Base-by-base conservation (phyloP, 2,888 invertebrate species). In the Acrobasis consociella region DNA sequence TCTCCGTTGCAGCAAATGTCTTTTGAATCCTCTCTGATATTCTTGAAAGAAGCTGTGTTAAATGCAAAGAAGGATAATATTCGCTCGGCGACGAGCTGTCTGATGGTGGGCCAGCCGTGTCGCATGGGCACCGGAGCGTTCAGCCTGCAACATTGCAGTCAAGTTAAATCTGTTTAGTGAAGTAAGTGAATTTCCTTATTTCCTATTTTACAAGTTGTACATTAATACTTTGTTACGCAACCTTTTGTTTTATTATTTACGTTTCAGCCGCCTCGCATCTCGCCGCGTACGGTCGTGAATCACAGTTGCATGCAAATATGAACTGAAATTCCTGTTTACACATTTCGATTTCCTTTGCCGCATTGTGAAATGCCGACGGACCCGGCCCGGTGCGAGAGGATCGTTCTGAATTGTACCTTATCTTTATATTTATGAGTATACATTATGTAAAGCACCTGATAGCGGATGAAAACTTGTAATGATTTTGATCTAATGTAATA, bases 1-100 rank as follows among this genome's bases (percentile, higher is more conserved):
- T 99, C 99, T 0, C 98, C 99, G 0, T 86, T 99, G 16, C 99
- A 99, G 83, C 98, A 99, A 88, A 99, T 99, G 97, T 98, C 97
- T 0, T 99, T 99, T 81, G 99, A 99, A 84, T 97, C 99, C 0
- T 96, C 98, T 3, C 90, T 98, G 66, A 94, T 94, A 70, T 99
- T 99, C 83, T 89, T 99, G 68, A 95, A 95, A 74, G 95, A 95
- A 62, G 96, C 98, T 0, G 95, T 96, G 0, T 85, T 95, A 80
- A 81, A 92, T 94, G 95, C 96, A 1, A 95, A 95, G 76, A 86
- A 84, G 46, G 99, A 99, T 84, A 91, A 94, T 67, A 87, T 99
- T 17, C 89, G 93, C 39, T 97, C 97, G 13, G 97, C 98, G 0
- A 98, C 98, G 0, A 96, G 97, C 76, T 95, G 97, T 67, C 84